Evolutionary conservation across 2,797 vertebrate species (phyloP), one percentile per base, ranked within the genome.

Genomic region (Chrysocyon brachyurus): DNA sequence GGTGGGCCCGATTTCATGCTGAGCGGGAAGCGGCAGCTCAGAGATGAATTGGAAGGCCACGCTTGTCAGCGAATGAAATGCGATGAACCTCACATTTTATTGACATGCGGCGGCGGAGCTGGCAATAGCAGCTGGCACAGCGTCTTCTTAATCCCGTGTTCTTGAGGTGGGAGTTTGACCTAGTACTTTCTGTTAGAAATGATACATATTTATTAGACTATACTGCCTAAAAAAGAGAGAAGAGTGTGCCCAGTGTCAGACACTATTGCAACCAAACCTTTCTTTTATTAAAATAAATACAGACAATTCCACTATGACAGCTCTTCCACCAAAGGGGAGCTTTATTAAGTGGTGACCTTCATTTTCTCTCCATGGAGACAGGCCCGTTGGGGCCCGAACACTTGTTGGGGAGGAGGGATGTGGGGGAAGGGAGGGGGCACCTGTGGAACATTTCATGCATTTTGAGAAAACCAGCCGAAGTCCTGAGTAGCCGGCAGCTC

Each of bases 51-150:
- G 96, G 95, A 98, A 98, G 98, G 98, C 93, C 96, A 97, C 26
- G 91, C 98, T 99, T 98, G 98, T 98, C 98, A 93, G 96, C 14
- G 97, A 98, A 98, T 97, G 98, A 98, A 98, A 98, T 96, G 97
- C 40, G 94, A 95, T 96, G 98, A 97, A 97, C 97, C 98, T 97
- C 14, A 0, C 98, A 96, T 90, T 97, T 94, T 97, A 97, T 97
- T 98, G 56, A 87, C 75, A 94, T 6, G 94, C 6, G 54, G 97
- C 56, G 0, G 66, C 10, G 0, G 83, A 59, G 88, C 87, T 24
- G 63, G 96, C 88, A 85, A 46, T 31, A 86, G 96, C 94, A 97
- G 98, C 97, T 88, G 21, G 57, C 40, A 0, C 88, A 14, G 96
- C 40, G 52, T 86, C 96, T 96, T 46, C 96, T 95, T 95, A 90